Percentiles rank a stretch among this genome's conserved stretches.
Conservation (phyloP, 2,888 invertebrate species). For the Myopa tessellatipennis region DNA sequence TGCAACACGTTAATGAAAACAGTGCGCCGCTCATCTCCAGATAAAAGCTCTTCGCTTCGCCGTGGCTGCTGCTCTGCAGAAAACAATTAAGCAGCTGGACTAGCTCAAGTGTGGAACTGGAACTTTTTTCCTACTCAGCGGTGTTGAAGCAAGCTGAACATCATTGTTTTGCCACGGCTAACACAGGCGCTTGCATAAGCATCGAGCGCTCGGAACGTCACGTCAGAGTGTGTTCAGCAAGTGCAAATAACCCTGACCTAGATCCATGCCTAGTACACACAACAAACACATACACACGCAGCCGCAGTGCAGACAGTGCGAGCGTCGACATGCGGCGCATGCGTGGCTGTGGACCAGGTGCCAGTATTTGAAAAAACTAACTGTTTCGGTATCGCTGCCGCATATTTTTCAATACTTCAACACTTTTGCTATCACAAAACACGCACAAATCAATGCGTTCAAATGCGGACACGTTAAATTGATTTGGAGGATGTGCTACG, state of each 20-base stretch:
- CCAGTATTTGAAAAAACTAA: too few relatives aligned
- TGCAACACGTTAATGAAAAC: too few relatives aligned
- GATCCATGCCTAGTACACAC: conserved; percentile 36
- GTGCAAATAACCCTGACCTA: conserved; percentile 59
- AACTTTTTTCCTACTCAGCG: not conserved
- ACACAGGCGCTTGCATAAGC: conserved; percentile 1
- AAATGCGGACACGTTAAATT: too few relatives aligned
- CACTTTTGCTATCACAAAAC: too few relatives aligned
- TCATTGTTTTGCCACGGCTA: not conserved
- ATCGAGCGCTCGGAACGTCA: not conserved
- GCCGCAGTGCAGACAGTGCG: not conserved
- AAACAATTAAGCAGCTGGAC: not conserved
- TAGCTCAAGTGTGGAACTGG: not conserved
- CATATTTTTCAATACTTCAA: too few relatives aligned
- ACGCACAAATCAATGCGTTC: too few relatives aligned
- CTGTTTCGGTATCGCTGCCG: too few relatives aligned
- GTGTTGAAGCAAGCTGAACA: not conserved
- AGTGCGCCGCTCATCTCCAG: too few relatives aligned
- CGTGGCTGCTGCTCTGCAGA: too few relatives aligned
- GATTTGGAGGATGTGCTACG: too few relatives aligned
- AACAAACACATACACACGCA: not conserved
- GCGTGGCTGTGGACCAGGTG: conserved; percentile 21
- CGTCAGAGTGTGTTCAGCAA: conserved; percentile 44
- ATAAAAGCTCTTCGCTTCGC: too few relatives aligned
- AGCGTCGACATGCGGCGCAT: conserved; percentile 20